Evolutionary conservation across 2,113 vertebrate species (phyloP).

Genomic region (Prionailurus viverrinus): DNA sequence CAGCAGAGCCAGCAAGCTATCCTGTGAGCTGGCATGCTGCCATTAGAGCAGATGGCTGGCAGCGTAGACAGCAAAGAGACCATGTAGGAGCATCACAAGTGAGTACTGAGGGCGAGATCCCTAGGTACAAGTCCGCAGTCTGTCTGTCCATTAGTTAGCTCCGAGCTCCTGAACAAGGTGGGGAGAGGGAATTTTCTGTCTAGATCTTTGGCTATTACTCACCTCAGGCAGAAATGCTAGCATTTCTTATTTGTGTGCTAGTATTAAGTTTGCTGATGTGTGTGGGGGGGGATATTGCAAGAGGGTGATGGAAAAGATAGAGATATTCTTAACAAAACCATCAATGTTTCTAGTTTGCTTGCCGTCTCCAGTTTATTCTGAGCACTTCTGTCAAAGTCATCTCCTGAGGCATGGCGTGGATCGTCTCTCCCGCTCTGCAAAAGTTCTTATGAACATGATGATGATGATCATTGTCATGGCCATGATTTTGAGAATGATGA

Average conservation of each 20-base stretch:
- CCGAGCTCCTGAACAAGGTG: slow-evolving; percentile 11
- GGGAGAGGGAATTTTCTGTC: neutral
- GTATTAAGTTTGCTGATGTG: neutral
- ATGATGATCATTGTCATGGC: neutral
- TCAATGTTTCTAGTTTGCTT: neutral
- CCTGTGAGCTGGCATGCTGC: slow-evolving; percentile 85
- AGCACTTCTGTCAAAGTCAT: neutral
- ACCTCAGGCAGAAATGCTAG: slow-evolving; percentile 35
- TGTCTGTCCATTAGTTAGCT: slow-evolving; percentile 78
- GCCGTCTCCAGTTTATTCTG: neutral
- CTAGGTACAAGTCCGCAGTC: slow-evolving; percentile 69
- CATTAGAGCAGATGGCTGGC: slow-evolving; percentile 88
- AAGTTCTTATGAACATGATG: neutral
- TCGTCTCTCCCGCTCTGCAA: neutral
- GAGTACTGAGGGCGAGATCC: slow-evolving; percentile 83
- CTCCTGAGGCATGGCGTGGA: neutral
- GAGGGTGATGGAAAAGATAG: neutral
- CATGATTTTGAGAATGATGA: neutral
- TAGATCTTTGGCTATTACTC: neutral
- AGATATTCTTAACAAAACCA: neutral
- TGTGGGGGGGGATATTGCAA: neutral
- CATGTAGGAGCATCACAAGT: slow-evolving; percentile 83
- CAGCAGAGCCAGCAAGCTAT: slow-evolving; percentile 79
- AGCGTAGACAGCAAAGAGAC: slow-evolving; percentile 85
- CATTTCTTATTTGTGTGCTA: neutral